These are phyloP conservation scores for Trissolcus brochymenae DNA, from an alignment of 2,888 invertebrate genomes.

Conservation along the genomic window DNA sequence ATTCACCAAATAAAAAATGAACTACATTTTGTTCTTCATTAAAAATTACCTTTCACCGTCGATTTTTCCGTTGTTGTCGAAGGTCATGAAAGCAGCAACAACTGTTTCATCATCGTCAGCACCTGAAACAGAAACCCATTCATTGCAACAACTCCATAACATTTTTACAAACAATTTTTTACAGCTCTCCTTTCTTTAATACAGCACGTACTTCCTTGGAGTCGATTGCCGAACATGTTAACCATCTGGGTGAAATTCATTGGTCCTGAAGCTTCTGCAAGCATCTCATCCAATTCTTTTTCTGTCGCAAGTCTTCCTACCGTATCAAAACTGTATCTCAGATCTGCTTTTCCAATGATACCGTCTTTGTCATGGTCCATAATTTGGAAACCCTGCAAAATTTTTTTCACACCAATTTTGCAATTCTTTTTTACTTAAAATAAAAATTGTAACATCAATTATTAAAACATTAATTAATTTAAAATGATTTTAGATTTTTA, in stretches of 20 bases:
- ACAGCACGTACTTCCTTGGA: slow-evolving; percentile 87
- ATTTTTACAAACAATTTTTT: background rate
- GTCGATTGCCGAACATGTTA: slow-evolving; percentile 93
- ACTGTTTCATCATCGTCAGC: slow-evolving; percentile 38
- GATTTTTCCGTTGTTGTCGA: slow-evolving; percentile 35
- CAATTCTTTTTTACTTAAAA: background rate
- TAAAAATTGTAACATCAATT: background rate
- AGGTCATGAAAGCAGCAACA: slow-evolving; percentile 39
- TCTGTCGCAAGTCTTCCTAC: slow-evolving; percentile 93
- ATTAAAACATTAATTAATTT: background rate
- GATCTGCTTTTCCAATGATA: slow-evolving; percentile 91
- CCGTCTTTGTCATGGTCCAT: slow-evolving; percentile 98
- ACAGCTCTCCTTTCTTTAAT: background rate
- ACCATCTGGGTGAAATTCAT: slow-evolving; percentile 97
- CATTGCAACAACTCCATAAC: background rate
- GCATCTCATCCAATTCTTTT: slow-evolving; percentile 94
- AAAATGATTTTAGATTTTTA: slow-evolving; percentile 65
- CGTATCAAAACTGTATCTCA: slow-evolving; percentile 93
- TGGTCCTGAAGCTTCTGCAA: slow-evolving; percentile 91
- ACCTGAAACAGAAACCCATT: slow-evolving; percentile 73
- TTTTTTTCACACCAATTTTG: background rate
- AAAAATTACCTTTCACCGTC: slow-evolving; percentile 28
- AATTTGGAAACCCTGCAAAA: slow-evolving; percentile 91
- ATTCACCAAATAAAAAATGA: no score
- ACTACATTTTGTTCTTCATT: no score